Evolutionary conservation across 2,888 invertebrate species (phyloP).

Genomic region (Ectemnius continuus): DNA sequence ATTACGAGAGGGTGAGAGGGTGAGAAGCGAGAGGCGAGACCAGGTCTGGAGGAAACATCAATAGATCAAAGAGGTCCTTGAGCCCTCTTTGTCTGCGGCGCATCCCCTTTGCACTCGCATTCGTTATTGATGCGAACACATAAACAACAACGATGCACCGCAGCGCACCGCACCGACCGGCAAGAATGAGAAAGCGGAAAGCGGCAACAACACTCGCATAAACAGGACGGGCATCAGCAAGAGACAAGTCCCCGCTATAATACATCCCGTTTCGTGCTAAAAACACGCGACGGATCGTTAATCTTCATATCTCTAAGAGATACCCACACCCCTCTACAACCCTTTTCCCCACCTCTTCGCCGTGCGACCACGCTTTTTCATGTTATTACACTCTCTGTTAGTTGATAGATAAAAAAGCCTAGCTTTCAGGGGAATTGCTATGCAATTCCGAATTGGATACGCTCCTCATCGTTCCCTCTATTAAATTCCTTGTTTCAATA

Average conservation of each 20-base stretch:
- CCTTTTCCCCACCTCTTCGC: no score
- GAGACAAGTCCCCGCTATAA: constrained; percentile 32
- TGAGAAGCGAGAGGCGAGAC: constrained; percentile 1
- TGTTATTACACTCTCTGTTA: no score
- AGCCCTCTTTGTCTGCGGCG: constrained; percentile 34
- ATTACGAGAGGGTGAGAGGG: constrained; percentile 27
- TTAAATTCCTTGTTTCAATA: no score
- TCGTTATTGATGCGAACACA: constrained; percentile 42
- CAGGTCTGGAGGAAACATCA: constrained; percentile 22
- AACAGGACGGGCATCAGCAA: neutral
- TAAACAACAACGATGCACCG: constrained; percentile 38
- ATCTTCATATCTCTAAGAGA: constrained; percentile 35
- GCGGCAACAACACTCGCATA: no score
- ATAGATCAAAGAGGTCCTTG: constrained; percentile 52
- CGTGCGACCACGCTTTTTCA: no score
- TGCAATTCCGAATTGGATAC: no score
- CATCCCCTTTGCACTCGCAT: constrained; percentile 23
- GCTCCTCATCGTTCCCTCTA: no score
- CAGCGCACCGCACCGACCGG: no score
- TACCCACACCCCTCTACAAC: neutral
- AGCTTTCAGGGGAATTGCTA: no score
- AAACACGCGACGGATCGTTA: constrained; percentile 39
- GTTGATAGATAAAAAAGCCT: no score
- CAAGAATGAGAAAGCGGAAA: no score
- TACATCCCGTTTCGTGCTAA: constrained; percentile 14